phyloP scores from a whole-genome alignment of 2,113 vertebrate species.

The Cyprinodon brontotheroides region DNA sequence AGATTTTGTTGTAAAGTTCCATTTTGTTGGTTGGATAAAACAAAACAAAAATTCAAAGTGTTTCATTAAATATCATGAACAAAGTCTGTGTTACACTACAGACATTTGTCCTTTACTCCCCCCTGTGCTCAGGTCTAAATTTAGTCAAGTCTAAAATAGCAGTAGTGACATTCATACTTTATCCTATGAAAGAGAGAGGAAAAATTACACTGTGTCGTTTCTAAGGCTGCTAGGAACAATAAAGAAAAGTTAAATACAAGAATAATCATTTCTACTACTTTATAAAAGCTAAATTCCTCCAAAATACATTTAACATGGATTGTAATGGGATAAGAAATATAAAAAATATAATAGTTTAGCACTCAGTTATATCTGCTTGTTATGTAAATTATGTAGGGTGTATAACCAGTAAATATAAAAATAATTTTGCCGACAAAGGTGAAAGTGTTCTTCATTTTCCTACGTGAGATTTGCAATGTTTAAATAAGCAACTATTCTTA shows the following conservation, averaged over 20 bases:
- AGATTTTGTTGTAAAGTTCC: neutral
- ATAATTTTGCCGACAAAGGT: too few species aligned
- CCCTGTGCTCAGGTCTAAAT: conserved; percentile 39
- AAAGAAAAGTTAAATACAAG: neutral
- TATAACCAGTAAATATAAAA: neutral
- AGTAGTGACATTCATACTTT: conserved; percentile 18
- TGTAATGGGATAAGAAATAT: neutral
- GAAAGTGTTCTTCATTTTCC: too few species aligned
- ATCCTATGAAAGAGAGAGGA: conserved; percentile 14
- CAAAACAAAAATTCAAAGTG: neutral
- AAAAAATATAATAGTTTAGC: neutral
- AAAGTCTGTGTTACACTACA: neutral
- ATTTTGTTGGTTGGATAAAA: neutral
- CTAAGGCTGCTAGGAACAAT: neutral
- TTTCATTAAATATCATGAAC: neutral
- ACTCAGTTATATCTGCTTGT: too few species aligned
- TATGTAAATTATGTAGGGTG: neutral
- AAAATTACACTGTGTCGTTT: neutral
- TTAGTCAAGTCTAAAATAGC: conserved; percentile 37
- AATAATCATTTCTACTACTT: neutral
- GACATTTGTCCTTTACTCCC: neutral
- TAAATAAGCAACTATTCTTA: too few species aligned
- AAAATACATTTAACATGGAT: neutral
- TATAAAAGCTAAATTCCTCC: neutral
- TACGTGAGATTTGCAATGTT: too few species aligned